phyloP scores from a whole-genome alignment of 2,797 vertebrate genomes.

The Miichthys miiuy region DNA sequence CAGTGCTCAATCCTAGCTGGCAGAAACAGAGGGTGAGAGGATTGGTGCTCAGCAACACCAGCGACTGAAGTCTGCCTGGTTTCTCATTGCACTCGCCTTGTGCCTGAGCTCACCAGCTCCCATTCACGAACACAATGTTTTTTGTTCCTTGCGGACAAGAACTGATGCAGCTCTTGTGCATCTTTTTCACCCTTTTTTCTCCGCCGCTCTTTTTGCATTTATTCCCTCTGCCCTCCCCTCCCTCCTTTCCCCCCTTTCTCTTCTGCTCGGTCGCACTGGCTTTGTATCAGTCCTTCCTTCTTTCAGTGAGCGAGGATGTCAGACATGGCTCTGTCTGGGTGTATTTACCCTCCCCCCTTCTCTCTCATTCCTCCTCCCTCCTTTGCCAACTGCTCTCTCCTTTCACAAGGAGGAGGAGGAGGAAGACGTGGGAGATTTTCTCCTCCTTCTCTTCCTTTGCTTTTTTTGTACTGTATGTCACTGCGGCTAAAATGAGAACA shows the following conservation, averaged over 20 bases:
- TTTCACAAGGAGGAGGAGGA: slow-evolving; percentile 57
- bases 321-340: slow-evolving; percentile 82
- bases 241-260: slow-evolving; percentile 47
- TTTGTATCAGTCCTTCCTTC: slow-evolving; percentile 74
- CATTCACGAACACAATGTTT: slow-evolving; percentile 80
- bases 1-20: slow-evolving; percentile 70
- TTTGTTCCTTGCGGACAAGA: slow-evolving; percentile 74
- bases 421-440: slow-evolving; percentile 46
- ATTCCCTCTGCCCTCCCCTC: slow-evolving; percentile 55
- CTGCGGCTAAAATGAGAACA: slow-evolving; percentile 46
- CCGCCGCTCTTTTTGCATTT: slow-evolving; percentile 51
- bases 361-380: slow-evolving; percentile 69
- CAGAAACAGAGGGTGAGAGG: slow-evolving; percentile 61
- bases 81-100: slow-evolving; percentile 74
- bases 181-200: slow-evolving; percentile 63
- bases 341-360: slow-evolving; percentile 81
- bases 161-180: slow-evolving; percentile 79
- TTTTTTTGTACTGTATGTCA: slow-evolving; percentile 40
- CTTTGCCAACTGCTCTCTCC: slow-evolving; percentile 62
- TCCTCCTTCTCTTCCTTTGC: slow-evolving; percentile 24
- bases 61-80: slow-evolving; percentile 71
- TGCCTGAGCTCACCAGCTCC: slow-evolving; percentile 77
- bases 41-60: slow-evolving; percentile 69
- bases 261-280: slow-evolving; percentile 55
- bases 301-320: slow-evolving; percentile 75